Percentiles rank a stretch among this genome's conserved stretches.
phyloP scores from a whole-genome alignment of 2,797 vertebrate genomes.

The Epinephelus malabaricus region DNA sequence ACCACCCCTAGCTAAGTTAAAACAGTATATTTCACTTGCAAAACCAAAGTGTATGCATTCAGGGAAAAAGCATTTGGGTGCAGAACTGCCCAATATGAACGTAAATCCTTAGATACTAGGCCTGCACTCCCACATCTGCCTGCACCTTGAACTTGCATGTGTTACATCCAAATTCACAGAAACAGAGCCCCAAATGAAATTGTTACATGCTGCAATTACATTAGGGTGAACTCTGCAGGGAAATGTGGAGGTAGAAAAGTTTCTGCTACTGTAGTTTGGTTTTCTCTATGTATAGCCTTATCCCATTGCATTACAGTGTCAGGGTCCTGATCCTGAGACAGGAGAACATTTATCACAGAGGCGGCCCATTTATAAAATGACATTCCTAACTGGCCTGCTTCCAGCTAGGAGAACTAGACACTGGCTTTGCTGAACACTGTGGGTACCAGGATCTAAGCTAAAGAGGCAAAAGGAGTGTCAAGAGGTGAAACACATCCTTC shows the following conservation, averaged over 20 bases:
- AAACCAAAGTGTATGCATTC: neutral
- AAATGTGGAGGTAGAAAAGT: conserved; percentile 39
- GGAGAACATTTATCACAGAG: conserved; percentile 76
- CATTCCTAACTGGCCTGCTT: conserved; percentile 61
- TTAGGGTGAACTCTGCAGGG: neutral
- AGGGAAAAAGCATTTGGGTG: neutral
- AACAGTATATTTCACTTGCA: neutral
- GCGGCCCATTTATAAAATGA: conserved; percentile 63
- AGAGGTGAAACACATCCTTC: conserved; percentile 62
- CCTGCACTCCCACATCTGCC: neutral
- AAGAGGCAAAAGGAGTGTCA: conserved; percentile 47
- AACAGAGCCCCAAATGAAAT: neutral
- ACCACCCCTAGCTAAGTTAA: neutral
- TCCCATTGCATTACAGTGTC: conserved; percentile 59
- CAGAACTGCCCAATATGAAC: neutral
- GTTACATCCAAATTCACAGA: neutral
- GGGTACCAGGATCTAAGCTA: conserved; percentile 50
- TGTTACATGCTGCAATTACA: conserved; percentile 1
- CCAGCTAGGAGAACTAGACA: conserved; percentile 43
- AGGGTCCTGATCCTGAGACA: conserved; percentile 69
- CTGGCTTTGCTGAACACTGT: conserved; percentile 33
- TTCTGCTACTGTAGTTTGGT: conserved; percentile 38
- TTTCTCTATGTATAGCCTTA: conserved; percentile 64
- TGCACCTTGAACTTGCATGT: neutral
- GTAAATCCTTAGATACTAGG: neutral